A percentile compares a stretch with the other conserved stretches of the same genome.
phyloP scores from a whole-genome alignment of 2,797 vertebrate genomes.

The Pogoniulus pusillus region DNA sequence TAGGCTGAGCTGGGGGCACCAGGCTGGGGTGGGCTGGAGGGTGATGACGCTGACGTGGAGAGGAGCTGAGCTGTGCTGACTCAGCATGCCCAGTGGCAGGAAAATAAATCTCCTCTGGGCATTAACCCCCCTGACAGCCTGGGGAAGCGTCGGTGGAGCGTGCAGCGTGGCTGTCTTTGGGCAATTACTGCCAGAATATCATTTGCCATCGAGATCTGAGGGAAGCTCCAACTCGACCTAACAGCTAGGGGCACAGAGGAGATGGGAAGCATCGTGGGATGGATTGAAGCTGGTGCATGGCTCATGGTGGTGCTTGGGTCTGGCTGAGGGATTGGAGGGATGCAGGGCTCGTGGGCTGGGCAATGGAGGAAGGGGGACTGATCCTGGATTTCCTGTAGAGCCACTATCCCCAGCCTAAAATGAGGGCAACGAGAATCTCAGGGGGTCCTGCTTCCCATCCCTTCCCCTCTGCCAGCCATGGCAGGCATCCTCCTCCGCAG shows the following conservation, averaged over 20 bases:
- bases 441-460: accelerated
- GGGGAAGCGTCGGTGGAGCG: accelerated
- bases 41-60: accelerated
- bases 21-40: neutral
- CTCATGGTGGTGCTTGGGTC: neutral
- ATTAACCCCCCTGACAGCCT: constrained; percentile 1
- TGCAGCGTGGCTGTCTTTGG: accelerated
- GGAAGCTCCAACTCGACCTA: neutral
- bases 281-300: accelerated
- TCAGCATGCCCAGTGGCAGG: neutral
- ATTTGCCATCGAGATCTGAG: accelerated
- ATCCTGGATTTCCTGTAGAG: neutral
- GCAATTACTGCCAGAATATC: neutral
- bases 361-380: neutral
- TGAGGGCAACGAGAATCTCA: accelerated
- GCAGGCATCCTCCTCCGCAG: neutral
- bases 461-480: neutral
- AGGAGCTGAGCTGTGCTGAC: neutral
- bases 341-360: accelerated
- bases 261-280: accelerated
- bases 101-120: constrained; percentile 31
- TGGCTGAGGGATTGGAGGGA: accelerated
- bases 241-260: accelerated
- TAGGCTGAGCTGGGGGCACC: neutral
- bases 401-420: neutral